Base-by-base conservation (phyloP, 2,113 vertebrate genomes). In the Vidua macroura region DNA sequence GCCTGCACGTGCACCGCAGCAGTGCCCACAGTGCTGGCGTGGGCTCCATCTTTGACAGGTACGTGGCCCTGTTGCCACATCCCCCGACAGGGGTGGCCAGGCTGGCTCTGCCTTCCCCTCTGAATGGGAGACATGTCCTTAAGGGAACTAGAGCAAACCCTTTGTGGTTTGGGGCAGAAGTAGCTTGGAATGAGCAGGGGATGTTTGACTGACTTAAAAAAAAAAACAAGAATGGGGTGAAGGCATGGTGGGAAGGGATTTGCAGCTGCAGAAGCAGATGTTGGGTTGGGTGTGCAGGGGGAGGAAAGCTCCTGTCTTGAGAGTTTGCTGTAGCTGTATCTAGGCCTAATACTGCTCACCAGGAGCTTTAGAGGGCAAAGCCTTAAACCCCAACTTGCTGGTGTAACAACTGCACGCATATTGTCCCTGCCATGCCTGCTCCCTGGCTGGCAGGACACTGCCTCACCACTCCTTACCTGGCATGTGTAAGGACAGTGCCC, bases 21-120 rank as follows among this genome's bases (percentile, higher is more conserved):
- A 99, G 99, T 1, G 99, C 99, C 56, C 99, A 99, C 97, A 99
- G 99, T 4, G 99, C 99, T 1, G 99, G 99, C 0, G 99, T 99
- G 25, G 99, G 99, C 78, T 99, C 99, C 95, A 99, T 99, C 94
- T 99, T 99, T 11, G 99, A 99, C 97, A 98, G 99, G 99, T 99
- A 77, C 1, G 19, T 67, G 62, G 30, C n/a, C 35, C 73, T 10
- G 58, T 14, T 35, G 46, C 62, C 41, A 41, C 72, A 58, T 7
- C 27, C 37, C 37, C 52, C 33, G 28, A 9, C 63, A 80, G 27
- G 0, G 1, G 8, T 5, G 7, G 13, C 64, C 25, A 55, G 53
- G 19, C 41, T 60, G 21, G 17, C 63, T 70, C 59, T 79, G 39
- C 43, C 46, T n/a, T 74, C 64, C 19, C 16, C 33, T 87, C 49